Evolutionary conservation across 2,113 vertebrate species (phyloP).

Genomic region (Canis aureus): DNA sequence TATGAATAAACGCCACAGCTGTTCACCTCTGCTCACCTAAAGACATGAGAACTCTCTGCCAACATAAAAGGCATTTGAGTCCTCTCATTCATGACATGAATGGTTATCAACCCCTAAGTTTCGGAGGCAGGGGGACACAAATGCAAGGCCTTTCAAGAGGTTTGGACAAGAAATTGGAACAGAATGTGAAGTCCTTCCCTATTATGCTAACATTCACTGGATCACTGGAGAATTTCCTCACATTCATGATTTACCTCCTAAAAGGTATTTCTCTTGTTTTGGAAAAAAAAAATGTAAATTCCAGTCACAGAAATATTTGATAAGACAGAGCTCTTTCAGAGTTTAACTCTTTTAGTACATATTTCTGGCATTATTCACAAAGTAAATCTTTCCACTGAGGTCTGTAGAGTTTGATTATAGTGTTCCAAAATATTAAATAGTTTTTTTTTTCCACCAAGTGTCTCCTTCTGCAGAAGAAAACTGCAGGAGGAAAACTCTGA

Average conservation of each 20-base stretch:
- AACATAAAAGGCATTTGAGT: background rate
- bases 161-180: background rate
- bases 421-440: background rate
- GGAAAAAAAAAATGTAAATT: background rate
- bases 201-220: background rate
- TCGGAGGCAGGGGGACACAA: no score
- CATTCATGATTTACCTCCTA: background rate
- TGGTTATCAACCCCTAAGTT: background rate
- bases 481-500: background rate
- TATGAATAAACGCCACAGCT: background rate
- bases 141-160: background rate
- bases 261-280: background rate
- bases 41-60: background rate
- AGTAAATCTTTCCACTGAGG: background rate
- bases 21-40: background rate
- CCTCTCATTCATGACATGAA: background rate
- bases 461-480: background rate
- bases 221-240: background rate
- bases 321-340: background rate
- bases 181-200: background rate
- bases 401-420: background rate
- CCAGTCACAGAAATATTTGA: background rate
- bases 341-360: background rate
- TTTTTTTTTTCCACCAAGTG: background rate
- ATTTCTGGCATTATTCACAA: background rate